Percentiles rank a stretch among this genome's conserved stretches.
These are phyloP conservation scores for Podocnemis expansa DNA, from an alignment of 2,113 vertebrate species.

Conservation along the genomic window DNA sequence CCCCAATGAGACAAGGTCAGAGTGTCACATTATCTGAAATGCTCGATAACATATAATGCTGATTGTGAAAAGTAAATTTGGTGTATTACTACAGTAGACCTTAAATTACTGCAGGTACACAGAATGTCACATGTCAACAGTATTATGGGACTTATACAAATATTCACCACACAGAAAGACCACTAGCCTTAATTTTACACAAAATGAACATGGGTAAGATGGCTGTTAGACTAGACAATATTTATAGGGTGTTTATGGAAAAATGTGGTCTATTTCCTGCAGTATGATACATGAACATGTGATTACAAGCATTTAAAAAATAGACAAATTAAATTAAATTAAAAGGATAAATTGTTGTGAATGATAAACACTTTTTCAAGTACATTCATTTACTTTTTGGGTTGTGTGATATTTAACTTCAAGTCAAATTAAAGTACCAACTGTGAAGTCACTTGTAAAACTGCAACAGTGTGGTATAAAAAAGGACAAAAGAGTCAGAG, in stretches of 20 bases:
- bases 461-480: neutral
- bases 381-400: neutral
- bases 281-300: neutral
- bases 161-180: neutral
- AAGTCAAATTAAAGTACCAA: neutral
- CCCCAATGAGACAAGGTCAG: conserved; percentile 50
- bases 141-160: neutral
- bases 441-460: neutral
- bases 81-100: neutral
- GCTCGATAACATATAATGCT: conserved; percentile 14
- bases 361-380: neutral
- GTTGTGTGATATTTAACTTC: neutral
- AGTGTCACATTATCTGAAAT: conserved; percentile 35
- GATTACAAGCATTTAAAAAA: neutral
- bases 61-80: neutral
- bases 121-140: neutral
- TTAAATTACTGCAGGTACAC: conserved; percentile 32
- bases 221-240: neutral
- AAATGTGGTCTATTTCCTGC: neutral
- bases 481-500: neutral
- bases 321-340: too few species aligned
- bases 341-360: neutral
- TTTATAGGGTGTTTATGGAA: neutral
- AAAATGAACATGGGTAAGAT: neutral
- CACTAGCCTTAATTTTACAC: neutral